Evolutionary conservation across 92 coral and sea anemone genomes (phyloP), one percentile per base, ranked within the genome.

Genomic region (Phenganax subtilis): DNA sequence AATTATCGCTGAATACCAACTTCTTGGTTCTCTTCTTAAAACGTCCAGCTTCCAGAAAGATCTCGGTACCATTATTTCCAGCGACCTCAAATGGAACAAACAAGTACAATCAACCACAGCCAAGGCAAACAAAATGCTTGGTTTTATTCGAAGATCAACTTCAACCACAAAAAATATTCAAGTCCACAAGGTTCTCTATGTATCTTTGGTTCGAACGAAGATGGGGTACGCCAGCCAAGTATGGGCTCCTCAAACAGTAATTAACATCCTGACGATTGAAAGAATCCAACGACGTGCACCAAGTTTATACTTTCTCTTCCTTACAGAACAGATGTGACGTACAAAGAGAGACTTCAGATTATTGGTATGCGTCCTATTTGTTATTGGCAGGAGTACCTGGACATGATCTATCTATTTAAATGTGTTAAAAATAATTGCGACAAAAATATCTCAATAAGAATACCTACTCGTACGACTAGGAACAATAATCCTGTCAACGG

Each of bases 251-350:
- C 74, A 68, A 68, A 68, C 74, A 44, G 74, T 44, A 28, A 68
- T 51, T 68, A 85, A 71, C 72, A 77, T 87, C 52, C 52, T 55
- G 20, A 52, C 54, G 51, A 84, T 87, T 25, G 87, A 87, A 77
- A 69, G 76, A 67, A 62, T 83, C 31, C 84, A 87, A 61, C 77
- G 87, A 11, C 84, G 75, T n/a, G 86, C 89, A 87, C 89, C 84
- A 87, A 82, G 77, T 83, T 29, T 87, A 82, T 68, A 59, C 84
- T 17, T 61, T 87, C 62, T 76, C 89, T 51, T 82, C 51, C 67
- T 44, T 65, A 64, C 47, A n/a, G n/a, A n/a, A n/a, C 81, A 28
- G 81, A 77, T 66, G 70, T 73, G 65, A 20, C 55, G 54, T 87
- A 87, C 81, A 87, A 87, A 62, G 75, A 64, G 55, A 58, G 85